Conservation (phyloP, 2,888 invertebrate genomes). For the Ptychoptera albimana region DNA sequence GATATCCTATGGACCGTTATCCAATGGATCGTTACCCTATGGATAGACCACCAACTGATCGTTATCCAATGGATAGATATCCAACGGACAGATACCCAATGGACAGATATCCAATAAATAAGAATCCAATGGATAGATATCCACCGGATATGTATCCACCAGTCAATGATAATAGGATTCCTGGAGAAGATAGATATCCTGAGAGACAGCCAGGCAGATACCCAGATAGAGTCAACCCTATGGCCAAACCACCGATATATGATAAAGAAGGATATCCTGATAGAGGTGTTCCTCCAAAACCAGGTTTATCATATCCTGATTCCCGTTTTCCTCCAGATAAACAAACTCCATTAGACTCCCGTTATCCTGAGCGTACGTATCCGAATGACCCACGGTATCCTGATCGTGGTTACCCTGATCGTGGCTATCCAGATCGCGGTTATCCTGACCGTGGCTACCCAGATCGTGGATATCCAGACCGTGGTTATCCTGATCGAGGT, state of each 20-base stretch:
- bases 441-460: constrained; percentile 22
- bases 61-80: constrained; percentile 21
- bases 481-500: constrained; percentile 10
- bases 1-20: constrained; percentile 26
- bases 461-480: constrained; percentile 9
- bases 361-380: constrained; percentile 12
- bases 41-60: constrained; percentile 25
- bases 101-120: constrained; percentile 21
- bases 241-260: constrained; percentile 3
- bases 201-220: constrained; percentile 10
- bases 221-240: constrained; percentile 3
- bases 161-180: constrained; percentile 28
- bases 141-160: constrained; percentile 27
- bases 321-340: constrained; percentile 9
- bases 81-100: constrained; percentile 24
- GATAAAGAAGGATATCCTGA: constrained; percentile 7
- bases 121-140: constrained; percentile 30
- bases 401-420: constrained; percentile 20
- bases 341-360: constrained; percentile 8
- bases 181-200: constrained; percentile 26
- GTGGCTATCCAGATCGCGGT: constrained; percentile 17
- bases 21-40: constrained; percentile 16
- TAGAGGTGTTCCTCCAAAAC: constrained; percentile 2
- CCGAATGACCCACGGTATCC: constrained; percentile 29
- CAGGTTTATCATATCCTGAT: constrained; percentile 8